These are phyloP conservation scores for Squalus acanthias DNA, from an alignment of 2,797 vertebrate species.

Conservation along the genomic window DNA sequence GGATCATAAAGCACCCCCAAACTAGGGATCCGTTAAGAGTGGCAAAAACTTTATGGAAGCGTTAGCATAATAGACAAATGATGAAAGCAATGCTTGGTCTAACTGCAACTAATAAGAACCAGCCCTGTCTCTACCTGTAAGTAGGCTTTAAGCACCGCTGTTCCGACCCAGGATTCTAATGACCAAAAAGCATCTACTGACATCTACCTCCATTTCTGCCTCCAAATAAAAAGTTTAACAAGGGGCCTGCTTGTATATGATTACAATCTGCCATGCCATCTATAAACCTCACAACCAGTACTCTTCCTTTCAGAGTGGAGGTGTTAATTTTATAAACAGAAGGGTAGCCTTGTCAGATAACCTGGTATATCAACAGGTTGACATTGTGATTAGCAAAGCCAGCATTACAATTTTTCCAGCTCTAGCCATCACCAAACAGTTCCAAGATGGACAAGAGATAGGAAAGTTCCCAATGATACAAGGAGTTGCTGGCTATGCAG, in stretches of 20 bases:
- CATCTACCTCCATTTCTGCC: neutral
- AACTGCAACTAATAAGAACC: neutral
- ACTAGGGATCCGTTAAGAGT: neutral
- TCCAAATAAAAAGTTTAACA: neutral
- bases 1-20: neutral
- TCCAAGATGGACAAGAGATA: neutral
- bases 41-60: neutral
- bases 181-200: neutral
- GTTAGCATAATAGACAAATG: neutral
- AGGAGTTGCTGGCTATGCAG: neutral
- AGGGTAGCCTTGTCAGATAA: neutral
- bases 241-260: neutral
- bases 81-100: neutral
- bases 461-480: neutral
- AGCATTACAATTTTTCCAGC: neutral
- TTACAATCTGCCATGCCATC: neutral
- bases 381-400: neutral
- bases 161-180: neutral
- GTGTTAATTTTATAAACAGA: neutral
- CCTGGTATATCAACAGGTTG: neutral
- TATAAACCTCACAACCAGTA: neutral
- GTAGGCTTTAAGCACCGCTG: neutral
- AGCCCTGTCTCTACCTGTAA: neutral
- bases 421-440: neutral
- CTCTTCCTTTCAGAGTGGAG: neutral